These are phyloP conservation scores for Pachydiplax longipennis DNA, from an alignment of 2,888 invertebrate species.

Conservation along the genomic window DNA sequence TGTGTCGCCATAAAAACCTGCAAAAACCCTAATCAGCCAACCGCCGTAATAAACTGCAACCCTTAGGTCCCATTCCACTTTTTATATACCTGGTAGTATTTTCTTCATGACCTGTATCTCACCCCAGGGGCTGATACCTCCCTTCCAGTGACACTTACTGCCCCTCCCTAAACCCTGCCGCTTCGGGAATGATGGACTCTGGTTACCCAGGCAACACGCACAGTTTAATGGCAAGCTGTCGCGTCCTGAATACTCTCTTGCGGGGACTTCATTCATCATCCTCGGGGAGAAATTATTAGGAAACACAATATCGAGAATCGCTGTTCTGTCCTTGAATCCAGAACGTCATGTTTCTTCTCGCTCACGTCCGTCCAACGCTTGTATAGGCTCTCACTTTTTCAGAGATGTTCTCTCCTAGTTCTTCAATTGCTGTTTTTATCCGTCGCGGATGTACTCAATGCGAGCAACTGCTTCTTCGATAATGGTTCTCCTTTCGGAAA, in stretches of 20 bases:
- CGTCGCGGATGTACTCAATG: too few relatives aligned
- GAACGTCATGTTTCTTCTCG: background rate
- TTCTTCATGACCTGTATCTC: background rate
- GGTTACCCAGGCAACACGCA: conserved; percentile 33
- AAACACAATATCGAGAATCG: conserved; percentile 35
- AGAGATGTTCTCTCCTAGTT: too few relatives aligned
- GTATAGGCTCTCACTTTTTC: too few relatives aligned
- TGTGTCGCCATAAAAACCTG: too few relatives aligned
- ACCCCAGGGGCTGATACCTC: background rate
- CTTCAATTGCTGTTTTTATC: too few relatives aligned
- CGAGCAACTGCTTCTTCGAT: too few relatives aligned
- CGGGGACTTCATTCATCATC: background rate
- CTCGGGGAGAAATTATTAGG: conserved; percentile 33
- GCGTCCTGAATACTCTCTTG: background rate
- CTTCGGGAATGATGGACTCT: conserved; percentile 20
- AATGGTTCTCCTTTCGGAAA: too few relatives aligned
- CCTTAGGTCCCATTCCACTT: background rate
- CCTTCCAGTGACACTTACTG: background rate
- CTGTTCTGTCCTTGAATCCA: background rate
- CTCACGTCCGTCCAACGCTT: background rate
- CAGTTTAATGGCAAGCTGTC: conserved; percentile 34
- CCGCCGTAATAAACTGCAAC: background rate
- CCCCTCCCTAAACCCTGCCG: background rate
- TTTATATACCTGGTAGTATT: background rate
- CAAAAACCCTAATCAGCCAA: too few relatives aligned